Base-by-base conservation (phyloP, 2,113 vertebrate genomes). In the Mesitornis unicolor region DNA sequence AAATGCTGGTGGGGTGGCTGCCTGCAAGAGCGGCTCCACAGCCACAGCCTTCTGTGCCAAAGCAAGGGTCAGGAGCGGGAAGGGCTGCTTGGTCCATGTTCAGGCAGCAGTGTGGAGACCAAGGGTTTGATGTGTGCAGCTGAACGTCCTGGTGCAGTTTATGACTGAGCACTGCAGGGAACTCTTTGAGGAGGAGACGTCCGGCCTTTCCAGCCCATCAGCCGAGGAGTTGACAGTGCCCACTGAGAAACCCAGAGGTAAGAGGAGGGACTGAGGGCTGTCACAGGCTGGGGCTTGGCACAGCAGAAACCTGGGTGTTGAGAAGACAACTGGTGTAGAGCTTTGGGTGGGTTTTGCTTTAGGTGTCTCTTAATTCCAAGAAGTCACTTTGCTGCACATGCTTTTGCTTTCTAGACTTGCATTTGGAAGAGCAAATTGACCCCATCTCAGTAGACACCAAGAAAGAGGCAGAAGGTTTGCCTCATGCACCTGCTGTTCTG, bases 401-500 rank as follows among this genome's bases (percentile, higher is more conserved):
- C 16, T 21, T 53, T 53, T 53, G 11, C 16, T 53, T 63, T 53
- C 68, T 16, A 16, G 5, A 16, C 7, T 6, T 8, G 25, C 8
- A 1, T 19, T 42, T 45, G 43, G 43, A 45, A 45, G 43, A 45
- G 43, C 43, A 15, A 45, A 45, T 15, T 45, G 43, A 18, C 36
- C 45, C 25, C n/a, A n/a, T n/a, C 24, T 45, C 67, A 35, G 36
- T 38, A 43, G 56, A 15, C 13, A 24, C 6, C 3, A 1, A 53
- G 16, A 26, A 26, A 8, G 13, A 26, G 57, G 47, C 38, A 45
- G 38, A 35, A 53, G 21, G 33, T 40, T 33, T 38, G 26, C 13
- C 3, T 0, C 21, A 29, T 1, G 8, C 5, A 3, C 3, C 29
- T 42, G 31, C 53, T n/a, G 1, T 36, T 16, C n/a, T n/a, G n/a